phyloP scores from a whole-genome alignment of 1,140 invertebrate genomes.

The Branchinecta lindahli region DNA sequence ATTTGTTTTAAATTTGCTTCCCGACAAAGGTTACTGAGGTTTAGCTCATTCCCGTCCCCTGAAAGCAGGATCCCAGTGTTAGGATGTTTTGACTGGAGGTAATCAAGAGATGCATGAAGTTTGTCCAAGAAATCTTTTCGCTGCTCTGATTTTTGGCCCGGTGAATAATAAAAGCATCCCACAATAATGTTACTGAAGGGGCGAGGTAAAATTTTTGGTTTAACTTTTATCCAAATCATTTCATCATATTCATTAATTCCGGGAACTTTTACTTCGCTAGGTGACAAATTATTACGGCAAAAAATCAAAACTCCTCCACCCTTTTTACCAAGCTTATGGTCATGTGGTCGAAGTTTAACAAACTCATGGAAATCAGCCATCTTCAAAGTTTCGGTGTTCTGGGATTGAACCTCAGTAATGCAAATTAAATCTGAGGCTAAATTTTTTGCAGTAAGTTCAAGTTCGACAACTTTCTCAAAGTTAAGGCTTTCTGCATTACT shows the following conservation, averaged over 20 bases:
- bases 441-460: background rate
- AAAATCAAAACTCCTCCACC: slow-evolving; percentile 5
- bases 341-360: slow-evolving; percentile 2
- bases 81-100: slow-evolving; percentile 7
- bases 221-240: slow-evolving; percentile 9
- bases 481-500: slow-evolving; percentile 10
- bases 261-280: background rate
- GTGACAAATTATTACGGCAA: slow-evolving; percentile 7
- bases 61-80: background rate
- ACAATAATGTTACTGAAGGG: background rate
- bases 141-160: slow-evolving; percentile 7
- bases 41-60: background rate
- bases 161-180: background rate
- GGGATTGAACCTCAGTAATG: slow-evolving; percentile 3
- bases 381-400: background rate
- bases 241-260: slow-evolving; percentile 7
- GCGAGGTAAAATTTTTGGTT: background rate
- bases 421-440: slow-evolving; percentile 6
- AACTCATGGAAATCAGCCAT: slow-evolving; percentile 3
- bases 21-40: background rate
- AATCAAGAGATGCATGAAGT: slow-evolving; percentile 6
- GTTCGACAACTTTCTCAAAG: background rate
- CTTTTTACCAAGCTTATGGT: slow-evolving; percentile 6
- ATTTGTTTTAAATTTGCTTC: slow-evolving; percentile 7
- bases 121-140: slow-evolving; percentile 8